Conservation (phyloP, 2,797 vertebrate genomes). For the Pampus argenteus region DNA sequence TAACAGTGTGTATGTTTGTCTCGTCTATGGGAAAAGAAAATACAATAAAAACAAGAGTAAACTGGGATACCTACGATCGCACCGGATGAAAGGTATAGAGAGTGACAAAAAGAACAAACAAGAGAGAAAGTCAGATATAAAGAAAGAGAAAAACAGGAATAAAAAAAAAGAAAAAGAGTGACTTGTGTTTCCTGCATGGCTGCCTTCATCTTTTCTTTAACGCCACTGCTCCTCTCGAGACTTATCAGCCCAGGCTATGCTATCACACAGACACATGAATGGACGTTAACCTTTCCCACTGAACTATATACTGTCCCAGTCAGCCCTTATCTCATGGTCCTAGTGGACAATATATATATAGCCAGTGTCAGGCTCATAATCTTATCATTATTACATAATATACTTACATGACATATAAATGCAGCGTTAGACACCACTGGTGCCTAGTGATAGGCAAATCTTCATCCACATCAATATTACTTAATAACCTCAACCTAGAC, state of each 20-base stretch:
- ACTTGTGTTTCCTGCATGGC: background rate
- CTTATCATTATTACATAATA: slow-evolving; percentile 63
- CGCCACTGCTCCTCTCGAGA: slow-evolving; percentile 26
- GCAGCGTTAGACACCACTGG: slow-evolving; percentile 57
- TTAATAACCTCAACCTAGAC: slow-evolving; percentile 57
- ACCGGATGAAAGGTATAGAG: slow-evolving; percentile 23
- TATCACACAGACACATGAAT: slow-evolving; percentile 65
- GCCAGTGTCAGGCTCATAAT: slow-evolving; percentile 57
- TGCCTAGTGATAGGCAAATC: slow-evolving; percentile 69
- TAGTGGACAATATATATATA: slow-evolving; percentile 69
- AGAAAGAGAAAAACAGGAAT: slow-evolving; percentile 2
- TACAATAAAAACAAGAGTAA: slow-evolving; percentile 14
- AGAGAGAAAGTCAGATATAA: slow-evolving; percentile 24
- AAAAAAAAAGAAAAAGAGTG: slow-evolving; percentile 8
- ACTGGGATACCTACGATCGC: slow-evolving; percentile 22
- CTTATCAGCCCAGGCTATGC: slow-evolving; percentile 53
- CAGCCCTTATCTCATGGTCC: slow-evolving; percentile 66
- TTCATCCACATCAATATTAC: slow-evolving; percentile 45
- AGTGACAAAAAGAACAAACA: slow-evolving; percentile 23
- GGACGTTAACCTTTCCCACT: slow-evolving; percentile 66
- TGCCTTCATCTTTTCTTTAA: slow-evolving; percentile 23
- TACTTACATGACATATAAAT: slow-evolving; percentile 57
- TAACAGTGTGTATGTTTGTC: slow-evolving; percentile 10
- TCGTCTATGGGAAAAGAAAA: background rate
- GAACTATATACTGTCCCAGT: slow-evolving; percentile 55